Conservation (phyloP, 2,113 vertebrate species). For the Anas platyrhynchos region DNA sequence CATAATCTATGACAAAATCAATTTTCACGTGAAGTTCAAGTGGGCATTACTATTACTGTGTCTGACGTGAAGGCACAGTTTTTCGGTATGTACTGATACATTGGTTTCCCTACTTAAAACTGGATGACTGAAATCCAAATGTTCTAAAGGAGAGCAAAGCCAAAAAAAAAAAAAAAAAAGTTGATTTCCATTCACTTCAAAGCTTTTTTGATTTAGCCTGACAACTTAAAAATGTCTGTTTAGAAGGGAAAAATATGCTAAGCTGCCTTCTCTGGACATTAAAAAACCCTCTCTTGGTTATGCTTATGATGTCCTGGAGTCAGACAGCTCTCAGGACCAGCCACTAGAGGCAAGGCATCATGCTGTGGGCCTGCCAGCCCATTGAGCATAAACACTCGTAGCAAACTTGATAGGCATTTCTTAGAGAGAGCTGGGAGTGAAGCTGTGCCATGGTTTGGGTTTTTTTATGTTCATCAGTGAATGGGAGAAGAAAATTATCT, state of each 20-base stretch:
- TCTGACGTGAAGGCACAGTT: not conserved
- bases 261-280: not conserved
- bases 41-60: not conserved
- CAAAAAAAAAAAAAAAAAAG: no score
- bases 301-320: slow-evolving; percentile 41
- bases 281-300: not conserved
- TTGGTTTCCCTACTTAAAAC: not conserved
- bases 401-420: not conserved
- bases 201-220: not conserved
- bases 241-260: not conserved
- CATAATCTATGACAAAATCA: not conserved
- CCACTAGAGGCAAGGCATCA: not conserved
- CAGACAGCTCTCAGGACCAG: slow-evolving; percentile 63
- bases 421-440: no score
- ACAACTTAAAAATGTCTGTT: not conserved
- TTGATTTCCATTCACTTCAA: not conserved
- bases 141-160: not conserved
- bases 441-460: not conserved
- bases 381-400: not conserved
- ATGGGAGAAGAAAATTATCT: not conserved
- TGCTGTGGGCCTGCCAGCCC: slow-evolving; percentile 80
- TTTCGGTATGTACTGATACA: not conserved
- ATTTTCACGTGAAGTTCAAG: not conserved
- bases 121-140: not conserved
- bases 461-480: not conserved